Evolutionary conservation across 2,888 invertebrate genomes (phyloP), one percentile per base, ranked within the genome.

Genomic region (Cinara cedri): DNA sequence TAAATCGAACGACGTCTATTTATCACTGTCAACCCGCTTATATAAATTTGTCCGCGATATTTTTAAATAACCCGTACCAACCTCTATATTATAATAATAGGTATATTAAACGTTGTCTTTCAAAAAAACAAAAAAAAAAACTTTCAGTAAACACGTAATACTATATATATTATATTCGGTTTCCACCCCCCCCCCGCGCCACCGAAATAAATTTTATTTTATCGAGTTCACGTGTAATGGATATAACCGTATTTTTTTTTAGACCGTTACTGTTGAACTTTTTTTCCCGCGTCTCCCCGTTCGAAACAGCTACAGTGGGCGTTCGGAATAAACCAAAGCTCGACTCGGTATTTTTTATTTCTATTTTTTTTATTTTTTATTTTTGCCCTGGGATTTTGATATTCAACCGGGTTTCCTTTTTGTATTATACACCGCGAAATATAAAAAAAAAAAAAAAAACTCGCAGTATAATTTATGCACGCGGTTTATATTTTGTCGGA

Each of bases 231-330:
- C 65, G 51, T 16, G 51, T 63, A 74, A 75, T 75, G 65, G 74
- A 72, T 34, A 21, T 70, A 70, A 65, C 21, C 44, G 24, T 65
- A 65, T 54, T 65, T 63, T 75, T 21, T 42, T 57, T 66, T 75
- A 75, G 74, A 75, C 74, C 63, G n/a, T 75, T 75, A 44, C 74
- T 65, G 63, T 54, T 54, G 74, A 75, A 75, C 54, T 72, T 26
- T 60, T 42, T 19, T 62, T 55, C 34, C 34, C 34, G 26, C 24
- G 8, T 6, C 34, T 34, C 34, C 34, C 34, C 34, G 34, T 34
- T 34, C 6, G 34, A 34, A 34, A 34, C 34, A 8, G 44, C 46
- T 13, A 10, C 34, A n/a, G 62, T 42, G 34, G 46, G 46, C 46
- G 46, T 42, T 34, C 42, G 46, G 44, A 3, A 11, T n/a, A 66